phyloP scores from a whole-genome alignment of 2,888 invertebrate species.

The Aplocera efformata region DNA sequence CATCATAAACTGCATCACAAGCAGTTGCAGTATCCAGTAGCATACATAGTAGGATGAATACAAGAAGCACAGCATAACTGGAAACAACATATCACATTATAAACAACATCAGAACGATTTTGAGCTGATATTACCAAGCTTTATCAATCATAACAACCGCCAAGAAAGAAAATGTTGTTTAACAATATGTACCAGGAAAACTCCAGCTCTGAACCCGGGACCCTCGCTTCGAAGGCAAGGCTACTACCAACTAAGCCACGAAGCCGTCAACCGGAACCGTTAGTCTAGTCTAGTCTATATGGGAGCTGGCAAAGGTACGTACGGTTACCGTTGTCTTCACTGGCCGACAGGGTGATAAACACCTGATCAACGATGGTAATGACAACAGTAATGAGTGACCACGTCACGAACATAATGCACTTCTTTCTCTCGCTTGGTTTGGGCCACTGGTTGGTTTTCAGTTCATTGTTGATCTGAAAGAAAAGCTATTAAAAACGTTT shows the following conservation, averaged over 20 bases:
- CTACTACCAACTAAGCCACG: no score
- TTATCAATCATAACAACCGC: no score
- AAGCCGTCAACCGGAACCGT: no score
- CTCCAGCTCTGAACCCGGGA: no score
- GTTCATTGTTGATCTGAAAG: constrained; percentile 35
- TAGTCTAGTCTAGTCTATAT: no score
- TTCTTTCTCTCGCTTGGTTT: constrained; percentile 15
- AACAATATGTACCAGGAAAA: no score
- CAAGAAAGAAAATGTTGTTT: no score
- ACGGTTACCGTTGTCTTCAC: neutral
- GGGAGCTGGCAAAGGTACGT: neutral
- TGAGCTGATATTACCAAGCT: no score
- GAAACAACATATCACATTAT: constrained; percentile 8
- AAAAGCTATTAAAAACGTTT: neutral
- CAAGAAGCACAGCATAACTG: constrained; percentile 28
- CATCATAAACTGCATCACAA: constrained; percentile 67
- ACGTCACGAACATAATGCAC: constrained; percentile 9
- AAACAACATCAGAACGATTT: no score
- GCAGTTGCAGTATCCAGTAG: constrained; percentile 26
- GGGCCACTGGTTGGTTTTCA: constrained; percentile 23
- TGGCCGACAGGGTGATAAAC: neutral
- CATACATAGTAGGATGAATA: constrained; percentile 34
- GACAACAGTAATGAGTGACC: constrained; percentile 1
- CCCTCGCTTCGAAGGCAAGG: no score
- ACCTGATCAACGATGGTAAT: constrained; percentile 9